Evolutionary conservation across 1,140 invertebrate genomes (phyloP).

Genomic region (Contarinia nasturtii): DNA sequence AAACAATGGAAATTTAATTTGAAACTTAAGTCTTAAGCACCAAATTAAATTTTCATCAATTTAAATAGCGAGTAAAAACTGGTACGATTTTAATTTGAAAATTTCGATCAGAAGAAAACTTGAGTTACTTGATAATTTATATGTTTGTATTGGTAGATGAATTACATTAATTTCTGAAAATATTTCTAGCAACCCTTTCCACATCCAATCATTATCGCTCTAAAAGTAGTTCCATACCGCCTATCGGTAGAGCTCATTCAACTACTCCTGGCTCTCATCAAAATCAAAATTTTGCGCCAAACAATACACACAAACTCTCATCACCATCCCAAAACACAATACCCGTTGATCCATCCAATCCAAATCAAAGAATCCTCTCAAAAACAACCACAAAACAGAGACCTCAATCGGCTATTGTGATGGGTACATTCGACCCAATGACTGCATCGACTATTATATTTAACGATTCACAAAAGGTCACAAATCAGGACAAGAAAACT

Average conservation of each 20-base stretch:
- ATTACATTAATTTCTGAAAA: conserved; percentile 2
- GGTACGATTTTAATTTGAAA: too few species aligned
- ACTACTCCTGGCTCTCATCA: conserved; percentile 7
- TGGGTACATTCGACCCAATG: conserved; percentile 1
- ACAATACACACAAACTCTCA: conserved; percentile 12
- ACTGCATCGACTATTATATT: conserved; percentile 1
- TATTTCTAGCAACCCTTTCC: conserved; percentile 28
- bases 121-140: too few species aligned
- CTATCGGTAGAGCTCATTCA: conserved; percentile 20
- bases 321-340: conserved; percentile 1
- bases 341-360: conserved; percentile 4
- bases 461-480: background rate
- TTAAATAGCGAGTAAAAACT: too few species aligned
- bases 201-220: conserved; percentile 28
- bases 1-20: too few species aligned
- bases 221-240: conserved; percentile 26
- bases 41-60: too few species aligned
- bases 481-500: conserved; percentile 1
- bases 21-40: too few species aligned
- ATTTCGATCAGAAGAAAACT: too few species aligned
- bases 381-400: conserved; percentile 6
- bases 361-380: conserved; percentile 4
- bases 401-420: conserved; percentile 3
- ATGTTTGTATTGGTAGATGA: background rate
- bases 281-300: conserved; percentile 8